phyloP scores from a whole-genome alignment of 2,888 invertebrate genomes.

The Ceramica pisi region DNA sequence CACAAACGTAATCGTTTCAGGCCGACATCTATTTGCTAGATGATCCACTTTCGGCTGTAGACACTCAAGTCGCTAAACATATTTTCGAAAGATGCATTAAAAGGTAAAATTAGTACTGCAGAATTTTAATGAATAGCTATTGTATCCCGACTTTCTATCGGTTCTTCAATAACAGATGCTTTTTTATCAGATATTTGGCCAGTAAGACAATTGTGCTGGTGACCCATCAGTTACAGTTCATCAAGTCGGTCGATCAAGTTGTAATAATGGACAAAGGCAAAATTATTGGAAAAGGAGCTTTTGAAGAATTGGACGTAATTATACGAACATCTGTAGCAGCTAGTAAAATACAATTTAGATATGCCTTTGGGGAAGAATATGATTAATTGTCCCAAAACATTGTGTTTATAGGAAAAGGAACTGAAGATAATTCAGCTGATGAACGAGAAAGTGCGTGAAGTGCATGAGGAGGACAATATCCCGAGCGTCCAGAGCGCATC shows the following conservation, averaged over 20 bases:
- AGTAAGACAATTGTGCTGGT: conserved; percentile 94
- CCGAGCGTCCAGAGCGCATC: conserved; percentile 67
- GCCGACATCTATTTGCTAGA: conserved; percentile 94
- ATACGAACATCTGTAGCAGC: too few relatives aligned
- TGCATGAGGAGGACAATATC: conserved; percentile 76
- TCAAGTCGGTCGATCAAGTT: conserved; percentile 92
- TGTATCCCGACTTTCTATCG: neutral
- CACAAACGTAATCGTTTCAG: conserved; percentile 71
- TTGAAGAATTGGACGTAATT: conserved; percentile 82
- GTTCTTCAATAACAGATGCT: neutral
- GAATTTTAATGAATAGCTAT: neutral
- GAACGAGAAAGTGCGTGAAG: conserved; percentile 81
- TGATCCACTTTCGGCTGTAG: conserved; percentile 94
- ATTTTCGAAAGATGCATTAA: conserved; percentile 93
- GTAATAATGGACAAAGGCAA: conserved; percentile 85
- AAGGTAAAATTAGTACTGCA: conserved; percentile 69
- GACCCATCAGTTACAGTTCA: conserved; percentile 96
- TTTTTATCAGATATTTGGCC: conserved; percentile 85
- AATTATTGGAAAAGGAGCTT: conserved; percentile 81
- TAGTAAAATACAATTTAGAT: neutral
- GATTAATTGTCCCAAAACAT: neutral
- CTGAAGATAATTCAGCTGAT: conserved; percentile 82
- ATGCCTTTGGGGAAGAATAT: neutral
- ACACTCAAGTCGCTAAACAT: conserved; percentile 93
- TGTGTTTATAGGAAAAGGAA: conserved; percentile 74